Percentiles rank a stretch among this genome's conserved stretches.
Evolutionary conservation across 2,113 vertebrate species (phyloP).

Genomic region (Acinonyx jubatus): DNA sequence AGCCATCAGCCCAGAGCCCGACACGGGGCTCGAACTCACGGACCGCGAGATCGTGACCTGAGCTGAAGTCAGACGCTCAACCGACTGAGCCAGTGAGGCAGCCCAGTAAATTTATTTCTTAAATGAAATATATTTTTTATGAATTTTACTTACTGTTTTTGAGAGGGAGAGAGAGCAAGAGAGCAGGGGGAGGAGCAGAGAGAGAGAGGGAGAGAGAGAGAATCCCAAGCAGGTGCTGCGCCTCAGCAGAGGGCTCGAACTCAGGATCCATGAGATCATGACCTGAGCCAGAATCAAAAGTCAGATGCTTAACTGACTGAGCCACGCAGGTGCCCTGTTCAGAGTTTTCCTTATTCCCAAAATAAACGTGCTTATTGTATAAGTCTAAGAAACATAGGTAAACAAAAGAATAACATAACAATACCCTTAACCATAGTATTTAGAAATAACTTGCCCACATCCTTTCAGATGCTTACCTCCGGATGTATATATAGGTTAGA

Average conservation of each 20-base stretch:
- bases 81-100: background rate
- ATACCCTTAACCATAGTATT: background rate
- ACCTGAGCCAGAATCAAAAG: no score
- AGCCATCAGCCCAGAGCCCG: no score
- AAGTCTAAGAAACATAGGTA: background rate
- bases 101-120: background rate
- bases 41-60: background rate
- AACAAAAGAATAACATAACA: background rate
- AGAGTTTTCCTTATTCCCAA: background rate
- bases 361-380: background rate
- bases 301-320: no score
- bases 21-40: fast-evolving
- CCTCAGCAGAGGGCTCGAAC: no score
- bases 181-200: no score
- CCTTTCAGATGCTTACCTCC: background rate
- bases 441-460: background rate
- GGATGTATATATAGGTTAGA: background rate
- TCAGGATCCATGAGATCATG: no score
- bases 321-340: no score
- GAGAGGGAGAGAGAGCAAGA: no score
- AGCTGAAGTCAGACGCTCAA: background rate
- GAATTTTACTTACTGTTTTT: no score
- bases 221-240: no score
- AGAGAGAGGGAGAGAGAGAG: no score
- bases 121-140: background rate